Evolutionary conservation across 2,113 vertebrate genomes (phyloP), one percentile per base, ranked within the genome.

Genomic region (Lipotes vexillifer): DNA sequence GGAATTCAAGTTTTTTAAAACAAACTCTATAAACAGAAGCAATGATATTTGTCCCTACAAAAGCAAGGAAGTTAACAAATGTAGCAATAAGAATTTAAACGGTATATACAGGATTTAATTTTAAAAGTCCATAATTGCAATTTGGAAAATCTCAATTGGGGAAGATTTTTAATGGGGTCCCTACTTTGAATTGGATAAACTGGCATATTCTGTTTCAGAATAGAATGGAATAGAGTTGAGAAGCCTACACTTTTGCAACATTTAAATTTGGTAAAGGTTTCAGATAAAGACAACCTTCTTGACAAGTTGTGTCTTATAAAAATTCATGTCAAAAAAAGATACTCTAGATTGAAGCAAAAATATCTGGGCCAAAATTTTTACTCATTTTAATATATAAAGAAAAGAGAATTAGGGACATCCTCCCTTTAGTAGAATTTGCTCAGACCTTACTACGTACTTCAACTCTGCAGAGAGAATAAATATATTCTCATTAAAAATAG

Each of bases 401-500:
- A 86, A 13, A 52, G 38, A 65, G 59, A 89, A 91, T 61, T 81
- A n/a, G 72, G 31, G 77, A 71, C 61, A 81, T 52, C 61, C 25
- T 92, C 25, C 13, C 78, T 36, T 95, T 66, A 75, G 3, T 10
- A 69, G 41, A 93, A 75, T 86, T 88, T 85, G 5, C 36, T 96
- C 77, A 71, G 65, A 85, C 36, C 36, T 93, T 44, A 75, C 31
- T 75, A 81, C 52, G 55, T 69, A 71, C 36, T 20, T 66, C 31
- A 52, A 49, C 23, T 38, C 10, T 44, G 36, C 15, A 84, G 36
- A 44, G 1, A 90, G 20, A 68, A 55, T 63, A 93, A 66, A 59
- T 69, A 95, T 81, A 86, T 10, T 91, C 41, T 93, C 38, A 89
- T 95, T 88, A 77, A 93, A 94, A 96, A 68, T 41, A 55, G 7